Conservation (phyloP, 2,797 vertebrate genomes). For the Chaunax sp. region DNA sequence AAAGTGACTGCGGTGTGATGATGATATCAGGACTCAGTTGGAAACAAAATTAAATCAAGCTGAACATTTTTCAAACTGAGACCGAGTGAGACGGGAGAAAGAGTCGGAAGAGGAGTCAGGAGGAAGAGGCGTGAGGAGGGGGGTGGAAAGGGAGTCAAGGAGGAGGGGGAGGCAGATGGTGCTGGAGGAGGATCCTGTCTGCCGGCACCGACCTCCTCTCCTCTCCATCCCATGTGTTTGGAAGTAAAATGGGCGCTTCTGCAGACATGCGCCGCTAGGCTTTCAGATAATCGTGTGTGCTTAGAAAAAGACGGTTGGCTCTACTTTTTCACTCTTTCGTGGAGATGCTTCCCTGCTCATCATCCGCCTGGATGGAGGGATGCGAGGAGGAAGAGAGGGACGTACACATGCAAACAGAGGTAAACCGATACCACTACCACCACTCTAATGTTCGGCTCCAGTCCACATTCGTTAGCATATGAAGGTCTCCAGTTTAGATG, state of each 20-base stretch:
- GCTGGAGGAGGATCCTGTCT: constrained; percentile 39
- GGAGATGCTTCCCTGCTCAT: constrained; percentile 74
- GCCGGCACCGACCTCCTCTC: constrained; percentile 45
- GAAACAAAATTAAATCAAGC: too few species aligned
- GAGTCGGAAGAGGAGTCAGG: background rate
- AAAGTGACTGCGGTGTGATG: background rate
- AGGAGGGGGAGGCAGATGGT: background rate
- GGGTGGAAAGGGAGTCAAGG: background rate
- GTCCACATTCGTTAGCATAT: accelerated
- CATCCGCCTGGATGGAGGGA: constrained; percentile 79
- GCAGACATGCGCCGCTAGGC: constrained; percentile 43
- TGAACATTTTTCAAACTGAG: too few species aligned
- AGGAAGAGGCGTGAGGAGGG: constrained; percentile 5
- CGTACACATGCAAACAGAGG: constrained; percentile 78
- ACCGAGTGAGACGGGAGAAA: too few species aligned
- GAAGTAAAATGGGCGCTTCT: constrained; percentile 13
- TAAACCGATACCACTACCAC: constrained; percentile 47
- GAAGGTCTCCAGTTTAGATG: accelerated
- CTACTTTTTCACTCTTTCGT: background rate
- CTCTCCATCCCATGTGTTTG: constrained; percentile 57
- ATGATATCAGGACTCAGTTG: too few species aligned
- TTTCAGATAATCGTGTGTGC: accelerated
- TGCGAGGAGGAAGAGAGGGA: constrained; percentile 73
- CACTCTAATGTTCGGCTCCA: accelerated
- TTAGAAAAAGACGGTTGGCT: background rate